Evolutionary conservation across 2,888 invertebrate genomes (phyloP).

Genomic region (Caradrina kadenii): DNA sequence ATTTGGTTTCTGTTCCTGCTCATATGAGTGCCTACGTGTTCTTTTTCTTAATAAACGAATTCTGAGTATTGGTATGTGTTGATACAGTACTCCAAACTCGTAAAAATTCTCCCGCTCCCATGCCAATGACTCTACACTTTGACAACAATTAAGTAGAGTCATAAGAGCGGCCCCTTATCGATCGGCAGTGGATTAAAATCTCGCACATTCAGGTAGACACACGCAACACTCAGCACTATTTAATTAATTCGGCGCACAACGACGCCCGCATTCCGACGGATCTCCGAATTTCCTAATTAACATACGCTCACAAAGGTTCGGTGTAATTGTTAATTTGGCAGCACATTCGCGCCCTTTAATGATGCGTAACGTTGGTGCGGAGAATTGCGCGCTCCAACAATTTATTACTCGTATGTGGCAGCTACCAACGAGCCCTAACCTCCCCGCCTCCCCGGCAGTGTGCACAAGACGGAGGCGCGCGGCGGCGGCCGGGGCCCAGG

Average conservation of each 20-base stretch:
- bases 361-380: conserved; percentile 79
- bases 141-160: not conserved
- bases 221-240: conserved; percentile 60
- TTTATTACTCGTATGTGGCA: conserved; percentile 82
- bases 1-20: not conserved
- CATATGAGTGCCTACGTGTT: not conserved
- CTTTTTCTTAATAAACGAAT: not conserved
- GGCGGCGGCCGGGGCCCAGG: not conserved
- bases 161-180: conserved; percentile 1
- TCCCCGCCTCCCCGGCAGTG: conserved; percentile 19
- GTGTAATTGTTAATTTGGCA: conserved; percentile 89
- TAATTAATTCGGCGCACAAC: conserved; percentile 62
- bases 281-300: conserved; percentile 86
- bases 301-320: conserved; percentile 81
- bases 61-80: not conserved
- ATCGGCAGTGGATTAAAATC: conserved; percentile 52
- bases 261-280: conserved; percentile 58
- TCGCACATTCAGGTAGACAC: conserved; percentile 44
- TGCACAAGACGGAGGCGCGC: not conserved
- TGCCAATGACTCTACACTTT: not conserved
- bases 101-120: not conserved
- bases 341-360: conserved; percentile 86
- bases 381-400: conserved; percentile 66
- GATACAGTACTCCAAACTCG: not conserved
- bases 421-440: conserved; percentile 70